Evolutionary conservation across 64 coral and sea anemone species (phyloP).

Genomic region (Pocillopora damicornis): DNA sequence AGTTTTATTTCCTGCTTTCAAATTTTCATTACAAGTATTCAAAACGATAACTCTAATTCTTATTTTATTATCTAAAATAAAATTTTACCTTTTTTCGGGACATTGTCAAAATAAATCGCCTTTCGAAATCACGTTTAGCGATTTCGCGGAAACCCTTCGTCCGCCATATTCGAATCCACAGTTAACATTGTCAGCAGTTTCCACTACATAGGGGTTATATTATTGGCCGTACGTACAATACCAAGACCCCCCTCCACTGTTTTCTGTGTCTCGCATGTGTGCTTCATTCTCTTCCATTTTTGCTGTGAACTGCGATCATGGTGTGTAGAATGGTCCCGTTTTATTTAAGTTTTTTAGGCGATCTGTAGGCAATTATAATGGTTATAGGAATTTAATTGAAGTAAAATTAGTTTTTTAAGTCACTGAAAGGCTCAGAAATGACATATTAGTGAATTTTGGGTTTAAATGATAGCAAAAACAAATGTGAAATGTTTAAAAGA

Average conservation of each 20-base stretch:
- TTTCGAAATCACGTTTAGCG: background rate
- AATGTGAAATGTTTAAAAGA: no score
- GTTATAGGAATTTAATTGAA: background rate
- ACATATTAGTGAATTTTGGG: background rate
- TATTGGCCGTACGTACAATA: background rate
- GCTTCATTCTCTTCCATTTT: conserved; percentile 1
- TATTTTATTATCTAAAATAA: background rate
- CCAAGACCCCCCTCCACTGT: background rate
- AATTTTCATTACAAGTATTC: background rate
- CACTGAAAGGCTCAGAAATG: background rate
- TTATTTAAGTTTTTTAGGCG: background rate
- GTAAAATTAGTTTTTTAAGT: background rate
- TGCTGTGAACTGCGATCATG: conserved; percentile 6
- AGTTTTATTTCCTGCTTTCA: background rate
- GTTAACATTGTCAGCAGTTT: conserved; percentile 22
- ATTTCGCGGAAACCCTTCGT: background rate
- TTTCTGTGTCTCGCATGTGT: conserved; percentile 11
- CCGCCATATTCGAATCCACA: conserved; percentile 41
- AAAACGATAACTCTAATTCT: background rate
- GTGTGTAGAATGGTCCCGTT: background rate
- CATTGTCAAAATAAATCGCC: background rate
- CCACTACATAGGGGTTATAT: background rate
- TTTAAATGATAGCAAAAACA: no score
- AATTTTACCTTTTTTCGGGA: conserved; percentile 17
- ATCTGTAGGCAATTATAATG: background rate